Evolutionary conservation across 2,113 vertebrate genomes (phyloP).

Genomic region (Indicator indicator): DNA sequence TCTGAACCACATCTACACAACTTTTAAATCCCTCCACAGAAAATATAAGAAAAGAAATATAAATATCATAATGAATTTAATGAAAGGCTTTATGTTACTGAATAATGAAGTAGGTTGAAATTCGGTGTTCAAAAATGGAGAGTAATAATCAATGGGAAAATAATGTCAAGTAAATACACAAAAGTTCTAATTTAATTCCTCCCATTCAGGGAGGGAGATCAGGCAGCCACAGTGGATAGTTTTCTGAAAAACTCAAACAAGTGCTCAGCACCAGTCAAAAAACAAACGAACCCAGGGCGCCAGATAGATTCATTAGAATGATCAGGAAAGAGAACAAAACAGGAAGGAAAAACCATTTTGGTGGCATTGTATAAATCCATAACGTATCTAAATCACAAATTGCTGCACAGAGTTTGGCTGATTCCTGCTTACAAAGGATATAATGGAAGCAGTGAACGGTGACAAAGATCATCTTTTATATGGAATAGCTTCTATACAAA

Average conservation of each 20-base stretch:
- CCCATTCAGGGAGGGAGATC: not conserved
- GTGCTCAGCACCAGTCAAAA: not conserved
- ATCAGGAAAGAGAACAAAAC: conserved; percentile 13
- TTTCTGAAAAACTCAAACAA: not conserved
- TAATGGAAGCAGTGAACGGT: conserved; percentile 18
- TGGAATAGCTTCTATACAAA: conserved; percentile 23
- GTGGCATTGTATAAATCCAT: conserved; percentile 28
- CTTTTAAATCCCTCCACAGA: too few species aligned
- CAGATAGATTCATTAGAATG: not conserved
- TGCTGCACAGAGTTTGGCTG: not conserved
- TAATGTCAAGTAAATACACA: not conserved
- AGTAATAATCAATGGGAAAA: not conserved
- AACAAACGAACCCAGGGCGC: not conserved
- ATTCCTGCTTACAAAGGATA: conserved; percentile 31
- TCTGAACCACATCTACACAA: too few species aligned
- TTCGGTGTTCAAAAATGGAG: not conserved
- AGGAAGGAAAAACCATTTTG: not conserved
- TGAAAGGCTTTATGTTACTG: not conserved
- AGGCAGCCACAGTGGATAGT: not conserved
- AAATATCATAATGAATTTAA: not conserved
- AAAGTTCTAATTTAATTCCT: conserved; percentile 29
- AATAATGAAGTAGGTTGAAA: not conserved
- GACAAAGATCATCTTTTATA: conserved; percentile 43
- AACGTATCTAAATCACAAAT: conserved; percentile 45
- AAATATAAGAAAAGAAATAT: not conserved